Conservation (phyloP, 2,797 vertebrate species). For the Rhinatrema bivittatum region DNA sequence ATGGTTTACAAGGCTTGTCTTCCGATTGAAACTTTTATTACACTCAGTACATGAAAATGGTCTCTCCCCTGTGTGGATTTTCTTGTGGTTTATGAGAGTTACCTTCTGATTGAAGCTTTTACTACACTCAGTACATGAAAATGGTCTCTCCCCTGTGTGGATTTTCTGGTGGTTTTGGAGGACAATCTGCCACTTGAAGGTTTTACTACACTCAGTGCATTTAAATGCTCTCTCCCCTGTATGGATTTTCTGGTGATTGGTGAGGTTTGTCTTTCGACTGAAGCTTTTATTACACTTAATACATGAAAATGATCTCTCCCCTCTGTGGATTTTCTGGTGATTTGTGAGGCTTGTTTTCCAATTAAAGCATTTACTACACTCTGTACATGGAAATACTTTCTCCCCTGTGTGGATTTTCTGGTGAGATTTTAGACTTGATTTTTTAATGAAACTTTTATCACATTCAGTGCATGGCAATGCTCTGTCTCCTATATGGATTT, state of each 20-base stretch:
- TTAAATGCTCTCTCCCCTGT: neutral
- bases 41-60: conserved; percentile 8
- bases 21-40: conserved; percentile 5
- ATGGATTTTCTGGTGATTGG: neutral
- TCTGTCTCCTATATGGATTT: neutral
- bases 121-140: too few species aligned
- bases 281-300: neutral
- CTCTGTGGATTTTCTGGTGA: neutral
- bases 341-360: neutral
- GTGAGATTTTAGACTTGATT: neutral
- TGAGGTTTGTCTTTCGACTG: neutral
- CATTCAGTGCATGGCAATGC: conserved; percentile 7
- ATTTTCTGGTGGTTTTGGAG: conserved; percentile 2
- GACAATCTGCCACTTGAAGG: conserved; percentile 5
- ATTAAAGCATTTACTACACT: conserved; percentile 8
- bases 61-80: too few species aligned
- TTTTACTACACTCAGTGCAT: conserved; percentile 5
- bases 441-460: conserved; percentile 11
- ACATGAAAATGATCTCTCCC: neutral
- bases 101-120: too few species aligned
- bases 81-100: too few species aligned
- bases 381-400: conserved; percentile 4
- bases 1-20: neutral
- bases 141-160: neutral
- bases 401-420: conserved; percentile 13